Percentiles rank a stretch among this genome's conserved stretches.
These are phyloP conservation scores for Sciurus carolinensis DNA, from an alignment of 2,797 vertebrate genomes.

Conservation along the genomic window DNA sequence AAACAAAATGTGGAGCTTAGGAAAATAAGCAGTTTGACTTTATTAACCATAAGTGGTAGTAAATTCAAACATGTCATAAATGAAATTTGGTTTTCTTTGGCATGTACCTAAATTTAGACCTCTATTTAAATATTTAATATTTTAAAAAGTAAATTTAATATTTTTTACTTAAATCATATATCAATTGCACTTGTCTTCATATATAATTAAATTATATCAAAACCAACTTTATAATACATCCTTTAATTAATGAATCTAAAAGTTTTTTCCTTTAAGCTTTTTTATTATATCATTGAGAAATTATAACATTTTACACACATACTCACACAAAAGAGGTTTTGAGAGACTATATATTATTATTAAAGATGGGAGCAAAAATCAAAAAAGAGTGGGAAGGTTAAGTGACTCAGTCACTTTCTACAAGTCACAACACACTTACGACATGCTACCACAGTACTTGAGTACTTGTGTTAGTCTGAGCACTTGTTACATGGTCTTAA, in stretches of 20 bases:
- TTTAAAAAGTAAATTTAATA: slow-evolving; percentile 24
- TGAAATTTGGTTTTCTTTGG: slow-evolving; percentile 3
- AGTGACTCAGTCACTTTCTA: neutral
- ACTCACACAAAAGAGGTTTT: neutral
- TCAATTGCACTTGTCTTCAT: slow-evolving; percentile 17
- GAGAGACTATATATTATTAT: neutral
- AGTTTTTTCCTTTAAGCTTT: slow-evolving; percentile 16
- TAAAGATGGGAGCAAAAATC: slow-evolving; percentile 14
- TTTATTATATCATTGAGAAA: slow-evolving; percentile 35
- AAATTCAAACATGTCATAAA: neutral
- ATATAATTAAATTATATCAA: neutral
- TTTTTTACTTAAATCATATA: slow-evolving; percentile 12
- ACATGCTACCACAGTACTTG: neutral
- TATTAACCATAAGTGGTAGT: neutral
- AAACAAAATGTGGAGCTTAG: slow-evolving; percentile 48
- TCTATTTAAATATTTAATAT: slow-evolving; percentile 39
- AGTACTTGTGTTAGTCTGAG: neutral
- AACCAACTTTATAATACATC: neutral
- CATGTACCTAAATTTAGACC: slow-evolving; percentile 21
- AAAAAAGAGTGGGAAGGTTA: neutral
- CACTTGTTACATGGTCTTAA: neutral
- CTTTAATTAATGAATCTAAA: slow-evolving; percentile 36
- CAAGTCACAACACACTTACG: neutral
- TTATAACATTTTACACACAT: neutral
- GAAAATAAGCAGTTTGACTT: neutral